These are phyloP conservation scores for Periparus ater DNA, from an alignment of 2,797 vertebrate genomes.

Conservation along the genomic window DNA sequence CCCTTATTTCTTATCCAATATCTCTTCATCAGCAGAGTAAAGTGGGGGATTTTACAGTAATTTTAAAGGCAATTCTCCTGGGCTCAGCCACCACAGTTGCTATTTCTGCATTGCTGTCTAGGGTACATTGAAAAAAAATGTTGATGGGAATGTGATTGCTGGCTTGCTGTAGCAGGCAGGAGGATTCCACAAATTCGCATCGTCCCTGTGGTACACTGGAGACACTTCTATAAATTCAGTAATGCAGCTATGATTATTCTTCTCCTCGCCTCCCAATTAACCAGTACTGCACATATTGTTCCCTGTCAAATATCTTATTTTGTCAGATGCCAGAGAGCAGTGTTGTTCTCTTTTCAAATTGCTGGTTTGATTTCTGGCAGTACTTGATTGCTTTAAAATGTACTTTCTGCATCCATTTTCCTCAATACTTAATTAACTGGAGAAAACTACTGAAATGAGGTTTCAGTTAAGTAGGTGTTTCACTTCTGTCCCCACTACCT, in stretches of 20 bases:
- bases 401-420: slow-evolving; percentile 56
- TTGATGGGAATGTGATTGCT: slow-evolving; percentile 6
- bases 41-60: background rate
- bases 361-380: slow-evolving; percentile 64
- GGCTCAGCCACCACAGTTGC: slow-evolving; percentile 15
- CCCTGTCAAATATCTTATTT: slow-evolving; percentile 57
- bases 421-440: slow-evolving; percentile 59
- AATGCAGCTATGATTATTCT: slow-evolving; percentile 60
- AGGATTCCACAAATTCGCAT: slow-evolving; percentile 16
- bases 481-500: slow-evolving; percentile 24
- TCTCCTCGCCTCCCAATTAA: slow-evolving; percentile 53
- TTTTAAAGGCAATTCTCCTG: background rate
- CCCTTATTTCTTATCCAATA: background rate
- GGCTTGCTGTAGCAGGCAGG: slow-evolving; percentile 33
- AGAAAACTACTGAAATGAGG: slow-evolving; percentile 46
- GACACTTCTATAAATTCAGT: slow-evolving; percentile 40
- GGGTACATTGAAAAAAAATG: background rate
- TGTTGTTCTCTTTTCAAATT: slow-evolving; percentile 63
- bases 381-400: slow-evolving; percentile 61
- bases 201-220: background rate
- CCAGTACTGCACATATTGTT: slow-evolving; percentile 59
- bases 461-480: slow-evolving; percentile 56
- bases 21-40: background rate
- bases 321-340: slow-evolving; percentile 55
- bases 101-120: slow-evolving; percentile 25